These are phyloP conservation scores for Teleopsis dalmanni DNA, from an alignment of 1,140 invertebrate species.

Conservation along the genomic window DNA sequence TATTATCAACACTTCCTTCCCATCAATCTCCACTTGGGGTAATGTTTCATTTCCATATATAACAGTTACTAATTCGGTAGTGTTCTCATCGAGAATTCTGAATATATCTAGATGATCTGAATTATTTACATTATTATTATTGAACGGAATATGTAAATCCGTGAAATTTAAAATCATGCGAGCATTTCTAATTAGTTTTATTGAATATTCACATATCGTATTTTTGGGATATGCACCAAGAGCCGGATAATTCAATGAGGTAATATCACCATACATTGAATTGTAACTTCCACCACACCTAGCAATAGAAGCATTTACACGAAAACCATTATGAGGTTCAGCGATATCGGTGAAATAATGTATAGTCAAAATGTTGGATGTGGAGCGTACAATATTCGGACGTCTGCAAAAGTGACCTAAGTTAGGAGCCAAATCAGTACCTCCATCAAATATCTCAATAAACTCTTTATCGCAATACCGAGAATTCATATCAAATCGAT, in stretches of 20 bases:
- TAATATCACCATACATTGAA: slow-evolving; percentile 33
- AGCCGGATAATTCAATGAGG: slow-evolving; percentile 53
- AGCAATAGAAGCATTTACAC: slow-evolving; percentile 61
- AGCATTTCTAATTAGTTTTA: slow-evolving; percentile 47
- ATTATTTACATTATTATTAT: slow-evolving; percentile 12
- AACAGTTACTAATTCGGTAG: slow-evolving; percentile 1
- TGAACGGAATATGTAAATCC: slow-evolving; percentile 46
- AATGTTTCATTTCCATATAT: slow-evolving; percentile 29
- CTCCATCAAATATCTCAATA: slow-evolving; percentile 72
- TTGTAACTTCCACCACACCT: slow-evolving; percentile 52
- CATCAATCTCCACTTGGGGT: slow-evolving; percentile 28
- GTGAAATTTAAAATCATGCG: slow-evolving; percentile 50
- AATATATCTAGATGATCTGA: slow-evolving; percentile 26
- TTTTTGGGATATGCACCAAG: slow-evolving; percentile 46
- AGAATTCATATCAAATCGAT: slow-evolving; percentile 59
- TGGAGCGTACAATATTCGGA: slow-evolving; percentile 53
- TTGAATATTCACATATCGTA: slow-evolving; percentile 54
- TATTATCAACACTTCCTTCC: slow-evolving; percentile 38
- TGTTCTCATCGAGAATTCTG: slow-evolving; percentile 13
- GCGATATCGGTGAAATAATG: slow-evolving; percentile 61
- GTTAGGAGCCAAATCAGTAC: slow-evolving; percentile 54
- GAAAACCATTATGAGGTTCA: slow-evolving; percentile 70
- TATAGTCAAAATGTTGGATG: slow-evolving; percentile 55
- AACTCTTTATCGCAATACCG: slow-evolving; percentile 56
- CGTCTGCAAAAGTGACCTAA: slow-evolving; percentile 57